Conservation (phyloP, 2,113 vertebrate species). For the Eubucco bourcierii region DNA sequence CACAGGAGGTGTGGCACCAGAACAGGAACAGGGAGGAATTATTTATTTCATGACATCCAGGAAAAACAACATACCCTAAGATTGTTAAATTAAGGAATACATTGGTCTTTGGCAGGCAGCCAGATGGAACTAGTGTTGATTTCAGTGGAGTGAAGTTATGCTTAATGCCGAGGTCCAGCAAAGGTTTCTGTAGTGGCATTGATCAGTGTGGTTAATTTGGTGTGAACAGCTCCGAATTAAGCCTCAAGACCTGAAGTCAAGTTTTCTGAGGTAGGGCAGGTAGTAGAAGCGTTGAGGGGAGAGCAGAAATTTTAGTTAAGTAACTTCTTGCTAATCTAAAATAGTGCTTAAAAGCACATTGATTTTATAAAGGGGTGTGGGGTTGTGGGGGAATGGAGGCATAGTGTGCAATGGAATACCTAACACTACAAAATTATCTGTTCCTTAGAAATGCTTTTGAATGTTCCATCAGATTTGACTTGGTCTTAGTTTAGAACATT, state of each 20-base stretch:
- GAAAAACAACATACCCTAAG: background rate
- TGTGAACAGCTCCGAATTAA: background rate
- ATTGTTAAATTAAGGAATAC: background rate
- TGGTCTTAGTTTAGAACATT: background rate
- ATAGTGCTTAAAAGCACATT: background rate
- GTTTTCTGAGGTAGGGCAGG: background rate
- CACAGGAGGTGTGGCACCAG: background rate
- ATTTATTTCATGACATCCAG: background rate
- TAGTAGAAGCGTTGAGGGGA: background rate
- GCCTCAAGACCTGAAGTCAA: background rate
- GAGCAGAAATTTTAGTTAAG: background rate
- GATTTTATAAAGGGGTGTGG: background rate
- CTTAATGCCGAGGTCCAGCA: background rate
- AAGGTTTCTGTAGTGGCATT: background rate
- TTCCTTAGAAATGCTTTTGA: background rate
- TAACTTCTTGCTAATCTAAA: background rate
- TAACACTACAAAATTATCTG: background rate
- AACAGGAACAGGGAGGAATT: background rate
- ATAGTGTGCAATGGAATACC: background rate
- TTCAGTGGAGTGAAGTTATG: background rate
- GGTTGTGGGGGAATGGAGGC: fast-evolving
- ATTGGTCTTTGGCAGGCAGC: background rate
- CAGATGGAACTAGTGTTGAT: background rate
- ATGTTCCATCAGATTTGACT: background rate
- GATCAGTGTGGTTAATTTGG: background rate